Evolutionary conservation across 2,113 vertebrate genomes (phyloP), one percentile per base, ranked within the genome.

Genomic region (Chroicocephalus ridibundus): DNA sequence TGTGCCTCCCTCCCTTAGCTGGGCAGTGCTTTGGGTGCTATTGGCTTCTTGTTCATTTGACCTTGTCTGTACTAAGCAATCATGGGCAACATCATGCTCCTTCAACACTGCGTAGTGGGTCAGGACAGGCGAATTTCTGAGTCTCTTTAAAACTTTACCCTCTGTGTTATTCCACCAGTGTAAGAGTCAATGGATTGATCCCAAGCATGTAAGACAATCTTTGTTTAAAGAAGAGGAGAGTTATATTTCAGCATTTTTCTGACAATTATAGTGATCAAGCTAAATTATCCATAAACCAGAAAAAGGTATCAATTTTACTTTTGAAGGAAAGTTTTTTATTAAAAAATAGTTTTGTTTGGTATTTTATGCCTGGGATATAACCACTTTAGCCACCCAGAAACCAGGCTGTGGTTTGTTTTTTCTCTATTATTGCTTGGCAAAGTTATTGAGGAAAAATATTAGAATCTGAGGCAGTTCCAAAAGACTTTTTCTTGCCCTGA

Each of bases 231-330:
- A 84, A 91, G 74, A 82, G 47, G 20, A 76, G 84, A 93, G 54
- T 95, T 95, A 47, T n/a, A 93, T 82, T 96, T 96, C 96, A 96
- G 46, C 88, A 87, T 97, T 96, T 96, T 97, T 95, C 61, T 97
- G 75, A 87, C 89, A 92, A 95, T 97, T 97, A 94, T 18, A 79
- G 93, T 90, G 91, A 97, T 97, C 93, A 95, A 91, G 58, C 70
- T 94, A 95, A 96, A 96, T 97, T 96, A 95, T 88, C 94, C 94
- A 88, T 93, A 95, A 96, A 96, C 96, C 95, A 96, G 84, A 95
- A 95, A 95, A 87, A 94, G 61, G 75, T 96, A 97, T 95, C 97
- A 88, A 69, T 96, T 95, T 94, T 95, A 97, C 5, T 7, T 95
- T 90, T 80, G 84, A 95, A 91, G 68, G 93, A 93, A 96, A 82